Evolutionary conservation across 2,797 vertebrate species (phyloP).

Genomic region (Neoniphon sammara): DNA sequence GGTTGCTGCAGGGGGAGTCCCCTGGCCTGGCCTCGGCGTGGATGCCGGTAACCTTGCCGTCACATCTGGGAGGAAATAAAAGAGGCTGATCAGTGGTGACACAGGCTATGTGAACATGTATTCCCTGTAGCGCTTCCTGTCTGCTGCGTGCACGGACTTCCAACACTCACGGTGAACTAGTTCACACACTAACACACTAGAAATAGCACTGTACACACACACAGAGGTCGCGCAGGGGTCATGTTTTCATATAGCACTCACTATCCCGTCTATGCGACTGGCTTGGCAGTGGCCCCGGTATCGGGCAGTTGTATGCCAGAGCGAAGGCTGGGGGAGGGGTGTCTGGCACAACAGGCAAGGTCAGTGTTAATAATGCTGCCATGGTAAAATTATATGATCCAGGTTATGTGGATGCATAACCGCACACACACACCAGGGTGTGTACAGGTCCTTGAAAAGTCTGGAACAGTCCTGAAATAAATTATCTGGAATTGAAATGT

Average conservation of each 20-base stretch:
- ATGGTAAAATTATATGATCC: conserved; percentile 13
- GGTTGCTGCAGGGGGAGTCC: neutral
- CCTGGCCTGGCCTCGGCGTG: neutral
- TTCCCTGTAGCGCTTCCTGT: conserved; percentile 25
- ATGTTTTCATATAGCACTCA: neutral
- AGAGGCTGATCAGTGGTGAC: conserved; percentile 28
- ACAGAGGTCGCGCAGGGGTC: conserved; percentile 27
- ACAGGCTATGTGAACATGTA: conserved; percentile 14
- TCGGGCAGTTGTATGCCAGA: conserved; percentile 17
- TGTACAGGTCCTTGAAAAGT: too few relatives aligned
- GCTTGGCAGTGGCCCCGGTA: neutral
- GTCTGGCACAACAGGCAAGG: conserved; percentile 26
- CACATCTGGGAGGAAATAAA: conserved; percentile 43
- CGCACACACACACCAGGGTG: neutral
- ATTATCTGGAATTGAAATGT: too few relatives aligned
- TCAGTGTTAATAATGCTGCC: conserved; percentile 30
- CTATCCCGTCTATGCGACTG: neutral
- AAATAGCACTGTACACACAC: neutral
- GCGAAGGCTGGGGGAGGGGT: conserved; percentile 5
- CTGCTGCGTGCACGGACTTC: neutral
- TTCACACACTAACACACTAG: conserved; percentile 42
- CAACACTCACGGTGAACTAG: conserved; percentile 6
- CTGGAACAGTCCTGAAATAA: too few relatives aligned
- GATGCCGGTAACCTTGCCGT: conserved; percentile 7
- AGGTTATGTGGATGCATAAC: neutral